Conservation (phyloP, 2,797 vertebrate species). For the Megaceryle alcyon region DNA sequence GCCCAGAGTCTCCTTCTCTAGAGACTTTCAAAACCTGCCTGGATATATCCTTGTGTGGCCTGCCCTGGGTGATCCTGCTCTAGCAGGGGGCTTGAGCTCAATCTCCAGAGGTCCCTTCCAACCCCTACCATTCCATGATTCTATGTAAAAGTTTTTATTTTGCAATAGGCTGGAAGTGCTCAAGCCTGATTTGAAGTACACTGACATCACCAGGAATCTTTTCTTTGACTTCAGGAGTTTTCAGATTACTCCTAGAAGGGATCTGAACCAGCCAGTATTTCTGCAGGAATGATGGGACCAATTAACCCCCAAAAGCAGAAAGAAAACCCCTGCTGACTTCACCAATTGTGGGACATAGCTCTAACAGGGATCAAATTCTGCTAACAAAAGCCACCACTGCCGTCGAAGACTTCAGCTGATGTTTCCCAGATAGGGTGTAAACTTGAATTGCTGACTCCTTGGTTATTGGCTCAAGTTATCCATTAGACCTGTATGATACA, state of each 20-base stretch:
- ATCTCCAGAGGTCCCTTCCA: too few species aligned
- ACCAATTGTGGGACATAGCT: fast-evolving
- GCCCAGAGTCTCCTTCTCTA: too few species aligned
- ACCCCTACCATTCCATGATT: too few species aligned
- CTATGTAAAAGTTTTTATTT: neutral
- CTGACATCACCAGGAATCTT: neutral
- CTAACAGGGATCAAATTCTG: neutral
- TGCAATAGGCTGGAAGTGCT: neutral
- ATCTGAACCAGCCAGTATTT: neutral
- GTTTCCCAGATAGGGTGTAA: neutral
- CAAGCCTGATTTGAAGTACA: neutral
- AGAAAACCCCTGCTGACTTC: neutral
- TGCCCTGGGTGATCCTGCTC: too few species aligned
- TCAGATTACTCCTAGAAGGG: neutral
- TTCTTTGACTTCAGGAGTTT: neutral
- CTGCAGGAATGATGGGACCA: neutral
- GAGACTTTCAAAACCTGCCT: too few species aligned
- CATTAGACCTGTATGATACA: neutral
- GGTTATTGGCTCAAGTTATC: neutral
- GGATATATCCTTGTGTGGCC: too few species aligned
- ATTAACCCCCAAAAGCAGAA: neutral
- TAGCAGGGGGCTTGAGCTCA: too few species aligned
- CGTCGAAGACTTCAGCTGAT: neutral
- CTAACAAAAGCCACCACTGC: neutral
- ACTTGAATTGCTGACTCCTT: neutral